Base-by-base conservation (phyloP, 23 tunicate genomes). In the Styela clava region DNA sequence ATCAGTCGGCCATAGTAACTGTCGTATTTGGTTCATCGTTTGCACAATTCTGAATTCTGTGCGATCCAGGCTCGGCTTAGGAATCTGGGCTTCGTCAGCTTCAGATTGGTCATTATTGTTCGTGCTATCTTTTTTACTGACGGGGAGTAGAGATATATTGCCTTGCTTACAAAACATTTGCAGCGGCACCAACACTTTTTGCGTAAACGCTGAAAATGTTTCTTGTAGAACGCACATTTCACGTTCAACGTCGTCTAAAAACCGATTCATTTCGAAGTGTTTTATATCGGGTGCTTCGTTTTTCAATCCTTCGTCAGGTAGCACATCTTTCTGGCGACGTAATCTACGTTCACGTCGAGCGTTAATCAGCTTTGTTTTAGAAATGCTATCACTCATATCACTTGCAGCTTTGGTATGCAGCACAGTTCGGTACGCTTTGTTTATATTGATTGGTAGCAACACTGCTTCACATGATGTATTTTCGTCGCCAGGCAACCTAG, bases 161-260 rank as follows among this genome's bases (percentile, higher is more conserved):
- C 31, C 37, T 18, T 68, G 90, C 71, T 91, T 91, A 83, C 97
- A 91, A 77, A 91, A 91, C n/a, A 85, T 80, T 32, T 91, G 85
- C 22, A 91, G 73, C 5, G 91, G 91, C 1, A 91, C 88, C 44
- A 91, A 61, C 34, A 86, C 87, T 31, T 74, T 64, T 64, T 91
- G 97, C n/a, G 97, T 83, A 67, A 83, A 83, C 18, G 74, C 70
- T 0, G 86, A 64, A 63, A 86, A 91, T 71, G 79, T 74, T 64
- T 63, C 85, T 61, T 86, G 97, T 74, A 91, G 34, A 20, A 78
- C 73, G 16, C 73, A 52, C 16, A 76, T 36, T 25, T 83, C 63
- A 1, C 61, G 81, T 32, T 91, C 91, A 18, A 83, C 82, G 36
- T 83, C 82, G 74, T 83, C 97, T 56, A 33, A 30, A 69, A 83